These are phyloP conservation scores for Peromyscus aztecus DNA, from an alignment of 2,797 vertebrate species.

Conservation along the genomic window DNA sequence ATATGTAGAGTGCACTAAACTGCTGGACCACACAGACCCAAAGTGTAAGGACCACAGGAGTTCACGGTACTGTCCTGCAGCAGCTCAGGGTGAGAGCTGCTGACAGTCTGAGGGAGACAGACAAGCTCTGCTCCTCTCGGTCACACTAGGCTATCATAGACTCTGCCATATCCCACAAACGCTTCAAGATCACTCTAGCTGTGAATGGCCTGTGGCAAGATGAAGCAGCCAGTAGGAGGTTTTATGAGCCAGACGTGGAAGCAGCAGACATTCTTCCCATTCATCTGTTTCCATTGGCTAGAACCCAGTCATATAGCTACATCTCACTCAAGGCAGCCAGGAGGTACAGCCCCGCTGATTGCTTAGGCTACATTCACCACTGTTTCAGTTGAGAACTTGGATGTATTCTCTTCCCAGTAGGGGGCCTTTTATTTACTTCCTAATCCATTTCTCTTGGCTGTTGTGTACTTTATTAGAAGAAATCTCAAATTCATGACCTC, in stretches of 20 bases:
- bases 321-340: not conserved
- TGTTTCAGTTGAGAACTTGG: not conserved
- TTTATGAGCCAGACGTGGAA: not conserved
- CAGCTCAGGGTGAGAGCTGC: too few relatives aligned
- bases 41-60: not conserved
- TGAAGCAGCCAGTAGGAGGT: not conserved
- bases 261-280: not conserved
- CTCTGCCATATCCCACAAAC: not conserved
- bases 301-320: not conserved
- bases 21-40: not conserved
- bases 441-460: not conserved
- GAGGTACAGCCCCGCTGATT: not conserved
- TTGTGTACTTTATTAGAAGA: not conserved
- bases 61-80: not conserved
- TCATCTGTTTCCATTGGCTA: not conserved
- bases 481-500: conserved; percentile 15
- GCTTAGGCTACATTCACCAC: not conserved
- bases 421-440: conserved; percentile 4
- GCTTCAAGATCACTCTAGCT: not conserved
- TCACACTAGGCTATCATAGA: not conserved
- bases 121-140: not conserved
- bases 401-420: not conserved
- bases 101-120: not conserved
- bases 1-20: not conserved
- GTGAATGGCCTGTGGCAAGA: not conserved